phyloP scores from a whole-genome alignment of 2,888 invertebrate species.

The Limnephilus auricula region DNA sequence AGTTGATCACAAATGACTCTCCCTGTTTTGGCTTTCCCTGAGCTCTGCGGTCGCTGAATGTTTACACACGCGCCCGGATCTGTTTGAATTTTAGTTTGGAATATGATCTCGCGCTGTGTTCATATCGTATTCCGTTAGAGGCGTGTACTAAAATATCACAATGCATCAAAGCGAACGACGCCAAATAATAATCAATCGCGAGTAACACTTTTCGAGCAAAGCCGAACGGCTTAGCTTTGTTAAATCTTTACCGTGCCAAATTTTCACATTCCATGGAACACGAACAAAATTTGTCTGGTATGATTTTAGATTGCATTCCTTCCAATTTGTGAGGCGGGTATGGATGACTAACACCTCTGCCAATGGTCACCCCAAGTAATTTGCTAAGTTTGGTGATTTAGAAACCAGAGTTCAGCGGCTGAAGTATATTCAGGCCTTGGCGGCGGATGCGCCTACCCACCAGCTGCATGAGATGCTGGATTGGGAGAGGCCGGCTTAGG shows the following conservation, averaged over 20 bases:
- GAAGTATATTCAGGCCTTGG: no score
- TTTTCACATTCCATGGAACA: neutral
- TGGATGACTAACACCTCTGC: no score
- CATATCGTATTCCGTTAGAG: neutral
- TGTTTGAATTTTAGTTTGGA: constrained; percentile 23
- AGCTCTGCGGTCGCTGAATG: constrained; percentile 13
- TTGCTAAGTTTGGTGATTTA: no score
- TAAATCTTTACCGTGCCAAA: neutral
- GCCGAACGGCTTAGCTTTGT: neutral
- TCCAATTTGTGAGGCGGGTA: no score
- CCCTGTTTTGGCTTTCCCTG: neutral
- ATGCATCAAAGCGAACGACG: neutral
- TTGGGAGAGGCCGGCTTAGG: no score
- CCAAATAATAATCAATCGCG: neutral
- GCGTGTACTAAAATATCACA: neutral
- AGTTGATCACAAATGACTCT: neutral
- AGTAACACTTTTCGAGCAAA: neutral
- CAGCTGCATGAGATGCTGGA: no score
- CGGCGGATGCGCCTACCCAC: no score
- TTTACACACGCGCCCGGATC: constrained; percentile 19
- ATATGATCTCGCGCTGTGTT: constrained; percentile 5
- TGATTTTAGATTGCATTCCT: neutral
- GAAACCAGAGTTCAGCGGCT: no score
- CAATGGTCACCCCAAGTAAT: no score
- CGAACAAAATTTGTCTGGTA: neutral